Percentiles rank a stretch among this genome's conserved stretches.
phyloP scores from a whole-genome alignment of 2,113 vertebrate species.

The Silurus meridionalis region DNA sequence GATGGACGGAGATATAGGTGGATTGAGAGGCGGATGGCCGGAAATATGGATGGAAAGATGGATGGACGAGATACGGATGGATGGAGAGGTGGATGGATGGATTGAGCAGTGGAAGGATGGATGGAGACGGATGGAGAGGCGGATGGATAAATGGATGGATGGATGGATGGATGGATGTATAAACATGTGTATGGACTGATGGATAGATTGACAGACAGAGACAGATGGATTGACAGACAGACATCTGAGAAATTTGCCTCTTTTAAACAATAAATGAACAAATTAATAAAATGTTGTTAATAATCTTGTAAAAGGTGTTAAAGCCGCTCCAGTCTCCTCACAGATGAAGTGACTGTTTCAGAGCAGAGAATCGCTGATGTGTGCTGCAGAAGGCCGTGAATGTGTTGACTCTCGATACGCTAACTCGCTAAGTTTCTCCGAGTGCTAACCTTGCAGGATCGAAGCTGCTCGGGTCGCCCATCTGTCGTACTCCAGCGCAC shows the following conservation, averaged over 20 bases:
- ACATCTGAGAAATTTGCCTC: not conserved
- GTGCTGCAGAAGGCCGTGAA: not conserved
- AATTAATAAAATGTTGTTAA: not conserved
- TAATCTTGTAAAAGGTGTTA: not conserved
- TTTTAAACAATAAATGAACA: not conserved
- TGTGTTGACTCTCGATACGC: not conserved
- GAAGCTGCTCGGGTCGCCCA: constrained; percentile 30
- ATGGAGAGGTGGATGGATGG: too few species aligned
- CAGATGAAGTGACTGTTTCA: too few species aligned
- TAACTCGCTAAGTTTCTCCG: not conserved
- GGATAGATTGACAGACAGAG: too few species aligned
- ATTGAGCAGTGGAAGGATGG: too few species aligned
- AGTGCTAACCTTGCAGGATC: constrained; percentile 43
- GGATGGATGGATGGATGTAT: too few species aligned
- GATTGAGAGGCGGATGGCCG: too few species aligned
- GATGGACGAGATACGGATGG: too few species aligned
- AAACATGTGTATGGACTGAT: too few species aligned
- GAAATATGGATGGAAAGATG: too few species aligned
- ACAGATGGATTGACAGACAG: not conserved
- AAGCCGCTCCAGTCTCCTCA: not conserved
- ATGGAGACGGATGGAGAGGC: too few species aligned
- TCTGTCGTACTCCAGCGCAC: constrained; percentile 39
- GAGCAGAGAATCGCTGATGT: not conserved
- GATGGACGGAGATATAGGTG: too few species aligned
- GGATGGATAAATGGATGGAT: too few species aligned